Percentiles rank a stretch among this genome's conserved stretches.
phyloP scores from a whole-genome alignment of 2,888 invertebrate species.

The Lypha dubia region DNA sequence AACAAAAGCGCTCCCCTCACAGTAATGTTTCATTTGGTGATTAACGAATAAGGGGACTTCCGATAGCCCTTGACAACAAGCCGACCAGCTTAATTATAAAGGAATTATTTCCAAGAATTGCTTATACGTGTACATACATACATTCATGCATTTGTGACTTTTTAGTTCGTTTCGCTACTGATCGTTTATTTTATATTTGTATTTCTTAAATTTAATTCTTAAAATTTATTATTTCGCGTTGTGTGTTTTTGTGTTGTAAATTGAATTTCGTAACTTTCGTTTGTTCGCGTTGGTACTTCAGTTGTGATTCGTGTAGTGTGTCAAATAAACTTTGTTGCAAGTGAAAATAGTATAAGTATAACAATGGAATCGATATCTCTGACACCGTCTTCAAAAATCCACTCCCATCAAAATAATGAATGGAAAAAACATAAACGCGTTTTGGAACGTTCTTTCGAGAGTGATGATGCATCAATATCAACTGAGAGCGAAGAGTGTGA shows the following conservation, averaged over 20 bases:
- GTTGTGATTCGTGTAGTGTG: constrained; percentile 17
- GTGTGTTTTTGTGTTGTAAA: constrained; percentile 31
- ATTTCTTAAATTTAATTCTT: constrained; percentile 21
- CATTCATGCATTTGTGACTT: constrained; percentile 46
- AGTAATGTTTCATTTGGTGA: constrained; percentile 49
- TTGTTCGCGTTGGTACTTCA: neutral
- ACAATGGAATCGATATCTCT: constrained; percentile 58
- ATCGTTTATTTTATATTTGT: constrained; percentile 45
- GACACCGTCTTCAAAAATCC: constrained; percentile 22
- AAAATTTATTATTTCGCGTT: constrained; percentile 31
- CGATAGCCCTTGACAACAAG: constrained; percentile 9
- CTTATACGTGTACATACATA: no score
- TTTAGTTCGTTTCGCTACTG: constrained; percentile 21
- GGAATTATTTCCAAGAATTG: constrained; percentile 15
- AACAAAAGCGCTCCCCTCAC: neutral
- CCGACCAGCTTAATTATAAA: neutral
- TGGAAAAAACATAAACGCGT: constrained; percentile 68
- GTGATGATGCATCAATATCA: constrained; percentile 30
- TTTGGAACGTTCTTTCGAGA: constrained; percentile 56
- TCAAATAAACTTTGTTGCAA: neutral
- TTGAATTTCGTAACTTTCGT: no score
- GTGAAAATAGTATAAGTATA: neutral
- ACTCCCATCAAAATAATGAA: neutral
- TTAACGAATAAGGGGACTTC: constrained; percentile 26
- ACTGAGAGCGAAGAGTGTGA: constrained; percentile 14